Base-by-base conservation (phyloP, 2,113 vertebrate species). In the Spea multiplicata region DNA sequence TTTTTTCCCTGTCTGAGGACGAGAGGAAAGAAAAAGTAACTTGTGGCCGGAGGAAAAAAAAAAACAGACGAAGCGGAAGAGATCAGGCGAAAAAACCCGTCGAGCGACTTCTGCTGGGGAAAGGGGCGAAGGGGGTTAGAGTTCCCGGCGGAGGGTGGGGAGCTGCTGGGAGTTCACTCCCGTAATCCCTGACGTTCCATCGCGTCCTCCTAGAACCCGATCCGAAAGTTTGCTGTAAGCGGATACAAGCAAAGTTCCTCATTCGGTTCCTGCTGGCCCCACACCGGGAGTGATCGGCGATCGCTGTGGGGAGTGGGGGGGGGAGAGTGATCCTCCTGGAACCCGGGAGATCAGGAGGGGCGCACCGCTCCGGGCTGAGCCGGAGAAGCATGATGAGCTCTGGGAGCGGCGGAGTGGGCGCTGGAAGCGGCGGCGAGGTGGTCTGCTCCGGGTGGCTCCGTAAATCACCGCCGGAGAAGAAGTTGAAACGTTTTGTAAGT, bases 401-500 rank as follows among this genome's bases (percentile, higher is more conserved):
- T 57, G 78, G 65, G 1, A 48, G 44, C 46, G 76, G 76, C n/a
- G 49, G 64, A 62, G 1, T 45, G 9, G 65, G 47, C 71, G 1
- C 50, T 55, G 71, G 73, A 0, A 78, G 95, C 81, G 96, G 96
- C 86, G 96, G 96, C 84, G 96, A 98, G 82, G 94, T 97, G 91
- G 94, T 97, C 84, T 96, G 91, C 82, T 93, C 93, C 53, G 96
- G 96, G 75, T 98, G 96, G 96, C 93, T 98, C 68, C 94, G 95
- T 90, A 98, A 98, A 93, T 98, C 96, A 70, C 96, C 96, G 76
- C 96, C 96, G 85, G 96, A 98, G 90, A 98, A 98, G 88, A 98
- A 98, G 95, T 94, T 98, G 91, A 95, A 97, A 90, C 96, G 97
- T 94, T 99, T 98, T 91, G 97, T 99, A 96, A 98, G 97, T 99